Percentiles rank a stretch among this genome's conserved stretches.
These are phyloP conservation scores for Peromyscus attwateri DNA, from an alignment of 2,797 vertebrate species.

Conservation along the genomic window DNA sequence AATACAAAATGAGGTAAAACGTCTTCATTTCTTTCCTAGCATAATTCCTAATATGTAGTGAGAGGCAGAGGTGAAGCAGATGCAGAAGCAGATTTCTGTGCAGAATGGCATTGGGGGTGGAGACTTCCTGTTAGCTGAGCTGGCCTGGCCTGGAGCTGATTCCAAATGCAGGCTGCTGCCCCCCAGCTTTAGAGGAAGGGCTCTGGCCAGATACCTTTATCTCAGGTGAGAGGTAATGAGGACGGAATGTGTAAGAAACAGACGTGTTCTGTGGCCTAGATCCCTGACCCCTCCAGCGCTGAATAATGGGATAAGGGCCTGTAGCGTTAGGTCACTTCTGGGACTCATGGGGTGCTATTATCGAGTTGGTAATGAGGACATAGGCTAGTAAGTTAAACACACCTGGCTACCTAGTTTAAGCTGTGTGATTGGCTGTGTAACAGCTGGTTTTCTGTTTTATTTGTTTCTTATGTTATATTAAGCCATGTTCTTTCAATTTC, in stretches of 20 bases:
- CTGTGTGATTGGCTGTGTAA: background rate
- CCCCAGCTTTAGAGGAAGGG: background rate
- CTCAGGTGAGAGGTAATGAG: background rate
- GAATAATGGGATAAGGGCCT: background rate
- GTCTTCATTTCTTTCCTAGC: slow-evolving; percentile 6
- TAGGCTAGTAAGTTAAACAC: background rate
- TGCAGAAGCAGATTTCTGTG: background rate
- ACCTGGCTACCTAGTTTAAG: slow-evolving; percentile 40
- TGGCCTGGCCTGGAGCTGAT: background rate
- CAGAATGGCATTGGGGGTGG: background rate
- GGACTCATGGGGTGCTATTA: background rate
- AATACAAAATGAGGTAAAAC: slow-evolving; percentile 96
- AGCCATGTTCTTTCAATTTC: slow-evolving; percentile 56
- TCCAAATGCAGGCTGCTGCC: background rate
- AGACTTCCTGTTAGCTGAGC: background rate
- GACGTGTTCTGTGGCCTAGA: background rate
- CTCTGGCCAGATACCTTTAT: background rate
- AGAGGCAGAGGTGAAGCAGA: background rate
- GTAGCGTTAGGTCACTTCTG: background rate
- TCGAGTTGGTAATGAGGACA: background rate
- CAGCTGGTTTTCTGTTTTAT: background rate
- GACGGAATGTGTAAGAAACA: background rate
- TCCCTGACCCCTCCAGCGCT: background rate
- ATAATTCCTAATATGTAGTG: background rate
- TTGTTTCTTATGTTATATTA: background rate